Conservation (phyloP, 2,888 invertebrate genomes). For the Endotricha flammealis region DNA sequence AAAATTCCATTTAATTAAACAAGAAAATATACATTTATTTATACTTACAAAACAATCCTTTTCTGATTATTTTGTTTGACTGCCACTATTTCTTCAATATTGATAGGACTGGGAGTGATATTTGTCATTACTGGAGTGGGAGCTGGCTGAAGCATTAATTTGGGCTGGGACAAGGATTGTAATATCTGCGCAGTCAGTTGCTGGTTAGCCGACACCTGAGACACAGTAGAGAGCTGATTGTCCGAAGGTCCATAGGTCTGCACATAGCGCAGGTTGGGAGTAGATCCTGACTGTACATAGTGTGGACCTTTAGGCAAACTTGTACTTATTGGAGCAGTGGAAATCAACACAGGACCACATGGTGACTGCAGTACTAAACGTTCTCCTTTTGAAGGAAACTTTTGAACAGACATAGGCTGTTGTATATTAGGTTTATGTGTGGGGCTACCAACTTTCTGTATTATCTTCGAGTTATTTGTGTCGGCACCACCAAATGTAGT, state of each 20-base stretch:
- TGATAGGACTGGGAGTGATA: slow-evolving; percentile 25
- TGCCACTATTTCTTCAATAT: slow-evolving; percentile 45
- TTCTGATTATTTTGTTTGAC: slow-evolving; percentile 54
- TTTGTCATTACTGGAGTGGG: slow-evolving; percentile 28
- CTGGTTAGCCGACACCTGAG: slow-evolving; percentile 79
- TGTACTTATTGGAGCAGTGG: slow-evolving; percentile 58
- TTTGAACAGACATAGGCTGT: slow-evolving; percentile 45
- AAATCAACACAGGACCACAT: slow-evolving; percentile 64
- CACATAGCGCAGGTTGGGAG: slow-evolving; percentile 64
- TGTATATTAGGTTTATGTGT: slow-evolving; percentile 44
- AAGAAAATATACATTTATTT: slow-evolving; percentile 5
- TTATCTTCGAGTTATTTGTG: slow-evolving; percentile 59
- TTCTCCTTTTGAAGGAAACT: slow-evolving; percentile 57
- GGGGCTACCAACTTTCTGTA: slow-evolving; percentile 69
- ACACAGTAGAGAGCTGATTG: slow-evolving; percentile 53
- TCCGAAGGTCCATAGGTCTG: slow-evolving; percentile 60
- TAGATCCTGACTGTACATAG: slow-evolving; percentile 68
- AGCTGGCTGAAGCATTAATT: slow-evolving; percentile 53
- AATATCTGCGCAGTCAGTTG: slow-evolving; percentile 81
- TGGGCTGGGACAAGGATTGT: slow-evolving; percentile 75
- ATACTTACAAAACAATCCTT: slow-evolving; percentile 67
- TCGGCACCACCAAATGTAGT: slow-evolving; percentile 53
- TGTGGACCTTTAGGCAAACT: slow-evolving; percentile 66
- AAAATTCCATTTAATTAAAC: slow-evolving; percentile 8
- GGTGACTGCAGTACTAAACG: slow-evolving; percentile 65